Evolutionary conservation across 2,797 vertebrate species (phyloP).

Genomic region (Gallirallus australis): DNA sequence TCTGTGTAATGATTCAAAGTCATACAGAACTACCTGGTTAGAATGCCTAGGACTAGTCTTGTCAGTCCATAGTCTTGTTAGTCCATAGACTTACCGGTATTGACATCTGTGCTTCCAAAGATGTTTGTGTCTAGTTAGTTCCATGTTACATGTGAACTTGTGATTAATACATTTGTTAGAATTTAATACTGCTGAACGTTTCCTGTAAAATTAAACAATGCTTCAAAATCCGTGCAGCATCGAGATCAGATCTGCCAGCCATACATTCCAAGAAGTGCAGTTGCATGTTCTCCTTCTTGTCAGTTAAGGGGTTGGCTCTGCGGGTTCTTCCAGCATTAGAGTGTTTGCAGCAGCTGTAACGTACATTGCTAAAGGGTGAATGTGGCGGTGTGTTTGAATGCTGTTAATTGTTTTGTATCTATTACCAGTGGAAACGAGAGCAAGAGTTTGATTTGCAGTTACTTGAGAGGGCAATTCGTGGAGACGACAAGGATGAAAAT

Average conservation of each 20-base stretch:
- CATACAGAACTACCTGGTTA: neutral
- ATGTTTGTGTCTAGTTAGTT: neutral
- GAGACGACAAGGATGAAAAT: slow-evolving; percentile 90
- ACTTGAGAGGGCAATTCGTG: slow-evolving; percentile 90
- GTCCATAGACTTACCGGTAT: neutral
- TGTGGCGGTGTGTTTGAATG: slow-evolving; percentile 18
- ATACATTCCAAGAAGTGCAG: neutral
- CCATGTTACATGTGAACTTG: neutral
- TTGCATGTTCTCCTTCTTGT: neutral
- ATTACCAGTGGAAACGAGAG: slow-evolving; percentile 95
- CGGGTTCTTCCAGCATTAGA: neutral
- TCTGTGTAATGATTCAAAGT: neutral
- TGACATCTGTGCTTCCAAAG: neutral
- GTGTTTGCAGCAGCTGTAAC: neutral
- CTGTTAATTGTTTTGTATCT: slow-evolving; percentile 77
- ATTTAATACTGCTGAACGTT: neutral
- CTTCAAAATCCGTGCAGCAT: neutral
- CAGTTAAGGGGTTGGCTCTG: neutral
- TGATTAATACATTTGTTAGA: neutral
- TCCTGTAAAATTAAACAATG: neutral
- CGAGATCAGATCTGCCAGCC: neutral
- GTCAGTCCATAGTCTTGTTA: no score
- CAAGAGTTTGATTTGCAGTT: slow-evolving; percentile 99
- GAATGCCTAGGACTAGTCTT: neutral
- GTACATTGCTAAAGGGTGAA: neutral